Conservation (phyloP, 1,140 invertebrate genomes). For the Papilio helenus region DNA sequence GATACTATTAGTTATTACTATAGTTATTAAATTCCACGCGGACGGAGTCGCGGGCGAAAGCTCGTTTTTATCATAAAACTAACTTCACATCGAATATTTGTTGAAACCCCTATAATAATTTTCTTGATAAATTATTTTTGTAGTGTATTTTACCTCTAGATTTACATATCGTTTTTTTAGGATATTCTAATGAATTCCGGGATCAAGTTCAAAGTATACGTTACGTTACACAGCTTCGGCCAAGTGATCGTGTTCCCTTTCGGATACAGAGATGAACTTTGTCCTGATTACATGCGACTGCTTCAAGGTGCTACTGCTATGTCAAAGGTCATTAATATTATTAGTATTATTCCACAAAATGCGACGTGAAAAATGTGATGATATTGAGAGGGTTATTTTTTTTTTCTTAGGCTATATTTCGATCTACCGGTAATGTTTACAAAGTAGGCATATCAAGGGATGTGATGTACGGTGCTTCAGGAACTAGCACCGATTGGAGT, state of each 20-base stretch:
- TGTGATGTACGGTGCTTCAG: conserved; percentile 83
- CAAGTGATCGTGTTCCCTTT: conserved; percentile 89
- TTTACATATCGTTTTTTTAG: conserved; percentile 44
- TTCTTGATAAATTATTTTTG: background rate
- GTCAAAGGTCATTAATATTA: conserved; percentile 61
- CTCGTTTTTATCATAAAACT: no score
- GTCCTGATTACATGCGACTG: conserved; percentile 66
- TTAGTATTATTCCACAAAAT: conserved; percentile 9
- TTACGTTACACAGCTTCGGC: conserved; percentile 88
- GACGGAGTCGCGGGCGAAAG: no score
- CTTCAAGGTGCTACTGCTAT: conserved; percentile 72
- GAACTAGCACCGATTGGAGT: conserved; percentile 88
- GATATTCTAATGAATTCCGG: conserved; percentile 60
- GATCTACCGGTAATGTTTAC: conserved; percentile 68
- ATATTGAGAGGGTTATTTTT: background rate
- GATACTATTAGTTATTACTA: no score
- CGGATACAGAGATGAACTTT: conserved; percentile 82
- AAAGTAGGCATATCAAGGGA: conserved; percentile 75
- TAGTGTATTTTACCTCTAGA: no score
- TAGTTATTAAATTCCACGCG: no score
- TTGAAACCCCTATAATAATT: no score
- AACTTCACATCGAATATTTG: no score
- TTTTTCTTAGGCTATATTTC: conserved; percentile 72
- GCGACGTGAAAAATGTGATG: background rate
- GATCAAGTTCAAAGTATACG: conserved; percentile 82